Evolutionary conservation across 2,797 vertebrate species (phyloP).

Genomic region (Alosa sapidissima): DNA sequence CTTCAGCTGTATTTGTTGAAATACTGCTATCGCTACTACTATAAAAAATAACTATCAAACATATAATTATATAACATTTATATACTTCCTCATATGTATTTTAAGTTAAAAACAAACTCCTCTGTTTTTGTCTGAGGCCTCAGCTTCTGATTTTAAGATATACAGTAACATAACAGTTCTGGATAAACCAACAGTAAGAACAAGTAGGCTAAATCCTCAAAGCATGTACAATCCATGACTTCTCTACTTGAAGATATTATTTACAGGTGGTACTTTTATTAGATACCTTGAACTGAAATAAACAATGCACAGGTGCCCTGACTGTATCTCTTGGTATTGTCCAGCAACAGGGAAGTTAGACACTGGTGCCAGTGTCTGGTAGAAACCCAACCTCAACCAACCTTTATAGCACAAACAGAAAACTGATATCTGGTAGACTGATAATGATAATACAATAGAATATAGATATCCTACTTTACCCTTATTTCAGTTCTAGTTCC

Average conservation of each 20-base stretch:
- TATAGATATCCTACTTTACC: neutral
- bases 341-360: constrained; percentile 9
- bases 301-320: neutral
- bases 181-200: neutral
- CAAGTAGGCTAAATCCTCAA: neutral
- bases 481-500: constrained; percentile 3
- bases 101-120: neutral
- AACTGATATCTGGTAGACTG: neutral
- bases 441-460: neutral
- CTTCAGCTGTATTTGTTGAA: neutral
- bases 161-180: neutral
- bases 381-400: constrained; percentile 9
- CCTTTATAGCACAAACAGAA: neutral
- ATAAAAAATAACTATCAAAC: neutral
- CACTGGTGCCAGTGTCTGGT: neutral
- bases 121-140: neutral
- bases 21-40: neutral
- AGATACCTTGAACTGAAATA: constrained; percentile 1
- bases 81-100: neutral
- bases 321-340: neutral
- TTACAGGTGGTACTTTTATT: neutral
- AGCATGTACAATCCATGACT: neutral
- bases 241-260: neutral
- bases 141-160: neutral
- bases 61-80: neutral